phyloP scores from a whole-genome alignment of 2,888 invertebrate species.

The Atherix ibis region DNA sequence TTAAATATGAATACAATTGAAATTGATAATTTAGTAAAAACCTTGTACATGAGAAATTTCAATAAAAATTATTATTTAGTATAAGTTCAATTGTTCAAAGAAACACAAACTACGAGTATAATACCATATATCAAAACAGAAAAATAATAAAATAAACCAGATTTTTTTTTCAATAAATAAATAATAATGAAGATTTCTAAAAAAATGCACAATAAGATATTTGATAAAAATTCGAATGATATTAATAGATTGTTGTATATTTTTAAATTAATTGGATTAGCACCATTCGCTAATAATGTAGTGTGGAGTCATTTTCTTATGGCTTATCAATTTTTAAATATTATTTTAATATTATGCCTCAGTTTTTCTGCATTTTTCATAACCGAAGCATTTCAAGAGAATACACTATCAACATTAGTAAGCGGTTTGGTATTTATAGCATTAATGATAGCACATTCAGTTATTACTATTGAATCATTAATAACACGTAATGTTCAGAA shows the following conservation, averaged over 20 bases:
- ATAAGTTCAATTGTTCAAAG: no score
- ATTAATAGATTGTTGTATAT: background rate
- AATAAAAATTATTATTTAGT: no score
- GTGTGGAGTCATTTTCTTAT: background rate
- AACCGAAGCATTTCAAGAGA: conserved; percentile 1
- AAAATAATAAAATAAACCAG: no score
- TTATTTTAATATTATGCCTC: background rate
- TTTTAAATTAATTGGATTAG: conserved; percentile 1
- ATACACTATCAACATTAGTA: conserved; percentile 10
- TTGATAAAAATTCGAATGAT: no score
- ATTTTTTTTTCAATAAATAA: no score
- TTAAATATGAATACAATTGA: no score
- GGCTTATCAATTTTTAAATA: conserved; percentile 3
- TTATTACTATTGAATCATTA: conserved; percentile 15
- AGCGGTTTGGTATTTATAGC: conserved; percentile 13
- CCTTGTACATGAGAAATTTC: no score
- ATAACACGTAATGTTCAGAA: conserved; percentile 10
- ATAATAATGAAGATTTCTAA: no score
- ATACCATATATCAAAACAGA: no score
- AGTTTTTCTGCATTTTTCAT: conserved; percentile 5
- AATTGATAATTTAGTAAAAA: no score
- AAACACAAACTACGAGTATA: no score
- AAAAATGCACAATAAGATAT: no score
- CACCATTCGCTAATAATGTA: conserved; percentile 1
- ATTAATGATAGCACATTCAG: conserved; percentile 15